Evolutionary conservation across 2,113 vertebrate species (phyloP).

Genomic region (Rhinogobius similis): DNA sequence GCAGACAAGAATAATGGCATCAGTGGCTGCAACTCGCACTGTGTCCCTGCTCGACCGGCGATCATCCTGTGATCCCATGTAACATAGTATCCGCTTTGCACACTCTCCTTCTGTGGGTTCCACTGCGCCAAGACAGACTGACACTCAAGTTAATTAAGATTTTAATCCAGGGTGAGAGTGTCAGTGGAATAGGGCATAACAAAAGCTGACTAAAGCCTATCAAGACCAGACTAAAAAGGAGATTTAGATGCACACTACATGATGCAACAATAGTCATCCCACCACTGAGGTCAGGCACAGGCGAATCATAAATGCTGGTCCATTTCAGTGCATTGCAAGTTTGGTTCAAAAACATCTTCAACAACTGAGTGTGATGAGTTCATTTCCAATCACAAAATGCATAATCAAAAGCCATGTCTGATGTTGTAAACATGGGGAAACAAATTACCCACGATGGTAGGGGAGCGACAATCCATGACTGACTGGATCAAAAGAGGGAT

Average conservation of each 20-base stretch:
- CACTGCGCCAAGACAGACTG: conserved; percentile 46
- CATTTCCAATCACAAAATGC: conserved; percentile 59
- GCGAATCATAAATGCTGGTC: conserved; percentile 38
- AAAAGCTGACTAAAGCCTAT: conserved; percentile 51
- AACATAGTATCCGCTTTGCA: conserved; percentile 19
- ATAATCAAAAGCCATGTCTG: conserved; percentile 69
- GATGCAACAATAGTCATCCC: conserved; percentile 34
- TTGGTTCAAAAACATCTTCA: conserved; percentile 44
- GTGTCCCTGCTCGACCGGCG: conserved; percentile 28
- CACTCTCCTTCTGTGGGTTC: conserved; percentile 38
- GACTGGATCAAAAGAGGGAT: conserved; percentile 59
- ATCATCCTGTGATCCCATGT: conserved; percentile 40
- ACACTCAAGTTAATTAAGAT: conserved; percentile 76
- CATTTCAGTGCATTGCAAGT: conserved; percentile 15
- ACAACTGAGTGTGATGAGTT: conserved; percentile 53
- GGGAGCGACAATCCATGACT: conserved; percentile 61
- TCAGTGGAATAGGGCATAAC: conserved; percentile 56
- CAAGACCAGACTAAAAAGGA: conserved; percentile 34
- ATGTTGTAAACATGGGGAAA: conserved; percentile 70
- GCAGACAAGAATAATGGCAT: conserved; percentile 18
- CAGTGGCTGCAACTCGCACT: conserved; percentile 10
- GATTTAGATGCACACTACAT: conserved; percentile 41
- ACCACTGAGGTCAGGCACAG: conserved; percentile 47
- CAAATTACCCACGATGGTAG: conserved; percentile 65
- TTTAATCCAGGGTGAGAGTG: conserved; percentile 70